Evolutionary conservation across 2,113 vertebrate species (phyloP), one percentile per base, ranked within the genome.

Genomic region (Synchiropus splendidus): DNA sequence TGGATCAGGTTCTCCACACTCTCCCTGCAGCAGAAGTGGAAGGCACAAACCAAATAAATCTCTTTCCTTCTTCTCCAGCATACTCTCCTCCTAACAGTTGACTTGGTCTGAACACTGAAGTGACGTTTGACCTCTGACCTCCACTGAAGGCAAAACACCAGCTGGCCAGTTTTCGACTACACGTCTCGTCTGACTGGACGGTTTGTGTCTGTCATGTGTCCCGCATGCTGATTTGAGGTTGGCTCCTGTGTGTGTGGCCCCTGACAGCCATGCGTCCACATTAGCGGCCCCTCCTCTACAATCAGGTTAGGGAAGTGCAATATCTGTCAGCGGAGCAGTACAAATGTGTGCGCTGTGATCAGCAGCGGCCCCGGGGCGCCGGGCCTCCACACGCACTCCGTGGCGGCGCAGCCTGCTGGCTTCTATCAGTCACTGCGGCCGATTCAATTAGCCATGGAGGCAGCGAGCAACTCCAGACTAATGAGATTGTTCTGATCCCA

Each of bases 381-480:
- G 83, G 68, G 80, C 75, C 78, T 79, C 79, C 83, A 27, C 21
- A 27, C 21, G 8, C 21, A 27, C 21, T 27, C 21, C 36, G 31
- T 51, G 36, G 33, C 12, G 57, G 51, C 3, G 71, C 57, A 34
- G 38, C 70, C 54, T 51, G 83, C 89, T 91, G 91, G 88, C 89
- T 94, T 91, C 90, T 90, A 93, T 96, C 93, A 92, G 90, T 92
- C 90, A 91, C 86, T 81, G 83, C 86, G 71, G 85, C 81, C 89
- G 92, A 98, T 97, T 89, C 88, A 91, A 97, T 98, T 97, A 98
- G 86, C 86, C 89, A 90, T 93, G 94, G 92, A 92, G 92, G 90
- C 91, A 89, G 89, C 92, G 91, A 87, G 88, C 88, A 91, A 96
- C 92, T 97, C 90, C 91, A 94, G 91, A 90, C 93, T 98, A 96